A percentile compares a stretch with the other conserved stretches of the same genome.
Conservation (phyloP, 2,113 vertebrate species). For the Amblyopsis rosae region DNA sequence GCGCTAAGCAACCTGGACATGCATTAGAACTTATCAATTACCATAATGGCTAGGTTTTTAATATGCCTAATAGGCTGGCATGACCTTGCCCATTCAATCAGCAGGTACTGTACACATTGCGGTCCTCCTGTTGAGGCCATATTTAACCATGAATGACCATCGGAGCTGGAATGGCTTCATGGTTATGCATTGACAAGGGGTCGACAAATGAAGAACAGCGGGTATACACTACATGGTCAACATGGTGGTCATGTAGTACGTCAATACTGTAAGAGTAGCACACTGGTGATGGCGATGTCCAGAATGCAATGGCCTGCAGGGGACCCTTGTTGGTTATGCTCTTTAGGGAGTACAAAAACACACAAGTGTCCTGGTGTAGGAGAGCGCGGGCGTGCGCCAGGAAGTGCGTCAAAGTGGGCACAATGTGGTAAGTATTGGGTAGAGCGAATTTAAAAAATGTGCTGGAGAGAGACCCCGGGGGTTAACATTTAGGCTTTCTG, state of each 20-base stretch:
- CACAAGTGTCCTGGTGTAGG: conserved; percentile 59
- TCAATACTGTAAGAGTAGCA: conserved; percentile 16
- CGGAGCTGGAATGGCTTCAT: conserved; percentile 58
- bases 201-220: conserved; percentile 43
- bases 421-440: conserved; percentile 47
- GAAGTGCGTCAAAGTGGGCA: conserved; percentile 70
- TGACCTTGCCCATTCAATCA: conserved; percentile 79
- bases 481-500: conserved; percentile 82
- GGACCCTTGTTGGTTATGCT: conserved; percentile 54
- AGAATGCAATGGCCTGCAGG: conserved; percentile 29
- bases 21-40: conserved; percentile 80
- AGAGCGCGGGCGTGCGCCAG: conserved; percentile 50
- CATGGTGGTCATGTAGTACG: conserved; percentile 36
- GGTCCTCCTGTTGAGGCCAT: conserved; percentile 67
- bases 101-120: conserved; percentile 60
- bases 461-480: conserved; percentile 65
- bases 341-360: conserved; percentile 40
- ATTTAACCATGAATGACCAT: conserved; percentile 74
- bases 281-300: conserved; percentile 34
- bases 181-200: conserved; percentile 52
- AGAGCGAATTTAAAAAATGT: conserved; percentile 78
- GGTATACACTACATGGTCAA: conserved; percentile 31
- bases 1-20: conserved; percentile 77
- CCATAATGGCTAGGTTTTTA: conserved; percentile 81
- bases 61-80: conserved; percentile 81